Percentiles rank a stretch among this genome's conserved stretches.
Evolutionary conservation across 1,140 invertebrate genomes (phyloP).

Genomic region (Calephelis virginiensis): DNA sequence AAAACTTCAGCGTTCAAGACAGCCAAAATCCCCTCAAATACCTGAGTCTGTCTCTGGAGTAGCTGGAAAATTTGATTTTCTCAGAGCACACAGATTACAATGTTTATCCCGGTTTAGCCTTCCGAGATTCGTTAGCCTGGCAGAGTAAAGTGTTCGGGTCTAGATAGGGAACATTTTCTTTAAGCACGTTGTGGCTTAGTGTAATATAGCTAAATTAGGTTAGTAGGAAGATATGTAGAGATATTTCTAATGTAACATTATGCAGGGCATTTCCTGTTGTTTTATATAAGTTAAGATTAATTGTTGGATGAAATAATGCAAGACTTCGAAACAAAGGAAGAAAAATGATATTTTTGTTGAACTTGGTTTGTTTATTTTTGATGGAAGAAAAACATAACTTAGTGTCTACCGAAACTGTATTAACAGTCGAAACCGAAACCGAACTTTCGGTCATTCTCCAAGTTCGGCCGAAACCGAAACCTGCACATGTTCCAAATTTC

Average conservation of each 20-base stretch:
- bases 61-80: constrained; percentile 32
- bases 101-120: constrained; percentile 26
- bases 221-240: neutral
- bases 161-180: constrained; percentile 1
- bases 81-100: constrained; percentile 28
- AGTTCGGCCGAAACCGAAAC: no score
- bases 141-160: neutral
- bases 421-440: no score
- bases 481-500: no score
- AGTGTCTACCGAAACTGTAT: no score
- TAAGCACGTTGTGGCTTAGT: neutral
- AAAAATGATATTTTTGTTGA: neutral
- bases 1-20: neutral
- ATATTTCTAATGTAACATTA: neutral
- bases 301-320: neutral
- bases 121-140: constrained; percentile 12
- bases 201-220: neutral
- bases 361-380: no score
- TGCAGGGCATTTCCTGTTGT: neutral
- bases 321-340: neutral
- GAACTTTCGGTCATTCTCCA: no score
- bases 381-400: no score
- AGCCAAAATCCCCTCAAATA: neutral
- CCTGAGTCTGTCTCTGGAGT: constrained; percentile 20
- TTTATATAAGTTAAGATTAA: neutral